Evolutionary conservation across 2,113 vertebrate genomes (phyloP), one percentile per base, ranked within the genome.

Genomic region (Notechis scutatus): DNA sequence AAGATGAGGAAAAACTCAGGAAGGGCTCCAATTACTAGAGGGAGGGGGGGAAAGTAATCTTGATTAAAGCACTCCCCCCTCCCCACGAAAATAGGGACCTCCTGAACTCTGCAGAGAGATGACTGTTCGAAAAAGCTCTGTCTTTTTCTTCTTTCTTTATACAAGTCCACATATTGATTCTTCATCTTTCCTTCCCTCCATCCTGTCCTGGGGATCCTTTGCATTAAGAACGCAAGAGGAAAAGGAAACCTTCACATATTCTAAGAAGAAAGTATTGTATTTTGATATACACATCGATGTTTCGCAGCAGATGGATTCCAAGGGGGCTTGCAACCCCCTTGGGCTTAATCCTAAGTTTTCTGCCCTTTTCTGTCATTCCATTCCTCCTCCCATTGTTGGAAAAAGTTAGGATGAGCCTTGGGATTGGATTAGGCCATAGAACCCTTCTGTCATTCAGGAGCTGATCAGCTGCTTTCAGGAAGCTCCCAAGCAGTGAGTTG

Each of bases 31-130:
- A 95, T 98, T 98, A 98, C 98, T 96, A 96, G 95, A 81, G 18
- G 74, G 98, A 97, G 97, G 97, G 97, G 98, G 97, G 97, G 97
- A 97, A 97, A 97, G 97, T 98, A 96, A 98, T 98, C 97, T 98
- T 98, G 97, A 98, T 98, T 98, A 98, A 98, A 98, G 97, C 94
- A 96, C 95, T 97, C 97, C 97, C 97, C 97, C 97, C 97, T 97
- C 97, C 95, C 93, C 96, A 96, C 86, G 95, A 97, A 98, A 98
- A 97, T 89, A 92, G 89, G 92, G 96, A 97, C 97, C 97, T 97
- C 93, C 96, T 98, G 97, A 97, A 97, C 97, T 96, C 61, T 42
- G 95, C 93, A 0, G 29, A 93, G 93, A 91, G 95, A 92, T 97
- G 96, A 97, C 97, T 97, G 96, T 93, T 59, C 91, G 87, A 15